Evolutionary conservation across 1,140 invertebrate species (phyloP).

Genomic region (Mizuhopecten yessoensis): DNA sequence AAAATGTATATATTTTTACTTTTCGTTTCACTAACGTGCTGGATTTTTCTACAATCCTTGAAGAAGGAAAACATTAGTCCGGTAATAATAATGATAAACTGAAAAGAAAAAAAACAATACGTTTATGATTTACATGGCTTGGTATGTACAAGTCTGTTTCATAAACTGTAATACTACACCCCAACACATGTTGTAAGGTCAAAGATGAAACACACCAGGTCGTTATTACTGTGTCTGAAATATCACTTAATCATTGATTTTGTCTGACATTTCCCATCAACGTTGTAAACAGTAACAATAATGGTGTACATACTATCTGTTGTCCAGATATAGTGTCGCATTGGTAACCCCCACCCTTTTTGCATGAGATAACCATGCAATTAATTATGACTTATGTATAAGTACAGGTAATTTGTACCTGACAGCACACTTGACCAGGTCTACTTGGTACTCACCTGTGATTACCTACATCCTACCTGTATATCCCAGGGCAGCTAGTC

Average conservation of each 20-base stretch:
- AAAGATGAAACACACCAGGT: neutral
- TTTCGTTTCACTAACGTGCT: too few relatives aligned
- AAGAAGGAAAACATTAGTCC: too few relatives aligned
- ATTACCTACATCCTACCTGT: neutral
- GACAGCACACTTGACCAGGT: neutral
- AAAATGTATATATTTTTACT: too few relatives aligned
- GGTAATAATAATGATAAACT: too few relatives aligned
- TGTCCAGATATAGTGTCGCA: neutral
- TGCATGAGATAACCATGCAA: neutral
- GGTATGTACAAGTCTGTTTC: too few relatives aligned
- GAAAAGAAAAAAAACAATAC: too few relatives aligned
- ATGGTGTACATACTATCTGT: neutral
- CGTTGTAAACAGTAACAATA: neutral
- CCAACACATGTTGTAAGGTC: neutral
- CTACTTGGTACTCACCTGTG: too few relatives aligned
- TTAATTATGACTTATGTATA: neutral
- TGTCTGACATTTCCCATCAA: neutral
- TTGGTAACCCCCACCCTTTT: neutral
- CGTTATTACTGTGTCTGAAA: neutral
- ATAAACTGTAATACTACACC: neutral
- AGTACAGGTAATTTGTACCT: conserved; percentile 27
- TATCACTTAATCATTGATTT: neutral
- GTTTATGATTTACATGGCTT: too few relatives aligned
- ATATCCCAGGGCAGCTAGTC: neutral
- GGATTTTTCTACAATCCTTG: too few relatives aligned